Conservation (phyloP, 2,797 vertebrate species). For the Anisognathus igniventris region DNA sequence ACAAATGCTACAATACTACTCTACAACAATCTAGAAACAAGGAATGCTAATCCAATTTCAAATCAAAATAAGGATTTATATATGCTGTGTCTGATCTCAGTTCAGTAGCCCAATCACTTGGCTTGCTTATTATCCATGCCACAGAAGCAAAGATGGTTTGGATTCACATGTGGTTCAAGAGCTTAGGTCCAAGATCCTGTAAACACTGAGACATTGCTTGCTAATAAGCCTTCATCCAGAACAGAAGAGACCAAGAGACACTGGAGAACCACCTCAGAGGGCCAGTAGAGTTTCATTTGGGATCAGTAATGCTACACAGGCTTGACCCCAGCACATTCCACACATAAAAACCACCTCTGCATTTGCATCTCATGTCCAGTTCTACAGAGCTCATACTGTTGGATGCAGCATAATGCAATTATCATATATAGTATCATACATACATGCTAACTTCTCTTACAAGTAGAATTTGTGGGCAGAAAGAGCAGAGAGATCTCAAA, state of each 20-base stretch:
- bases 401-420: not conserved
- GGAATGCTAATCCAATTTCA: not conserved
- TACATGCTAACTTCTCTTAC: not conserved
- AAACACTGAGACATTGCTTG: not conserved
- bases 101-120: not conserved
- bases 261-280: not conserved
- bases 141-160: not conserved
- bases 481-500: not conserved
- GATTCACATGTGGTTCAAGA: not conserved
- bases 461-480: not conserved
- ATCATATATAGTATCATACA: not conserved
- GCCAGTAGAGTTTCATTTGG: not conserved
- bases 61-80: not conserved
- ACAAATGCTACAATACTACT: not conserved
- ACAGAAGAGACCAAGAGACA: not conserved
- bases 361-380: not conserved
- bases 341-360: not conserved
- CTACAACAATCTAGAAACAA: not conserved
- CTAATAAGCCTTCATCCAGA: not conserved
- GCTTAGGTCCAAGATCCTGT: not conserved
- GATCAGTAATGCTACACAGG: not conserved
- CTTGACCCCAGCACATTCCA: not conserved
- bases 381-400: not conserved
- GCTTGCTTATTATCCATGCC: not conserved
- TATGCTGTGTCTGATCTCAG: not conserved